Conservation (phyloP, 2,888 invertebrate species). For the Coenonympha glycerion region DNA sequence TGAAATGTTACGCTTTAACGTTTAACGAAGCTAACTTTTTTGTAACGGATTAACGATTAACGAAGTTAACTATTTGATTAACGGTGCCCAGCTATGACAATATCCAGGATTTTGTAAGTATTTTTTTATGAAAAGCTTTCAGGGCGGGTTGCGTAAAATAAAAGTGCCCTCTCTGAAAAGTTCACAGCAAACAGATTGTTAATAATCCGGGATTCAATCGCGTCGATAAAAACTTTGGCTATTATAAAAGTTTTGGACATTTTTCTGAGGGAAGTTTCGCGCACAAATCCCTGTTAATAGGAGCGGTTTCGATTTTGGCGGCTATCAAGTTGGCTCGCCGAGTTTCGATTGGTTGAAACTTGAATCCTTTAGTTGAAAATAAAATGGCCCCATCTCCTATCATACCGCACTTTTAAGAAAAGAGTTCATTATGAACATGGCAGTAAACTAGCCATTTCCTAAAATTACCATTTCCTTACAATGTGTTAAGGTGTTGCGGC, state of each 20-base stretch:
- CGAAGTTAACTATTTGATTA: too few species aligned
- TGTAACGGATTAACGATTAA: too few species aligned
- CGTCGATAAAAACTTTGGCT: slow-evolving; percentile 22
- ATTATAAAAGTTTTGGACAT: slow-evolving; percentile 22
- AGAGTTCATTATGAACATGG: too few species aligned
- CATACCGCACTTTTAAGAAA: too few species aligned
- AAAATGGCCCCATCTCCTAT: neutral
- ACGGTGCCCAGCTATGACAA: too few species aligned
- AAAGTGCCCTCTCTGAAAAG: slow-evolving; percentile 17
- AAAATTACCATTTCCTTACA: too few species aligned
- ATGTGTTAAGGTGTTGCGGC: too few species aligned
- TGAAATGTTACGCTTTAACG: too few species aligned
- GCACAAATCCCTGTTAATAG: slow-evolving; percentile 9
- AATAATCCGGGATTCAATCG: slow-evolving; percentile 23
- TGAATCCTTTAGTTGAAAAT: neutral
- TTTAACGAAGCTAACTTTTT: too few species aligned
- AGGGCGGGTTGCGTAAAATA: neutral
- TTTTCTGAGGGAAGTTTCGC: slow-evolving; percentile 12
- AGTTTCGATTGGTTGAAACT: slow-evolving; percentile 1
- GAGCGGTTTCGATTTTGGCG: slow-evolving; percentile 7
- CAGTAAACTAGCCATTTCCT: too few species aligned
- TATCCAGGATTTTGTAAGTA: slow-evolving; percentile 1
- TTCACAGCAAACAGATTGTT: slow-evolving; percentile 22
- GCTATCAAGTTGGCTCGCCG: neutral
- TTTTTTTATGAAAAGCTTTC: neutral